Conservation (phyloP, 1,140 invertebrate genomes). For the Propsilocerus akamusi region DNA sequence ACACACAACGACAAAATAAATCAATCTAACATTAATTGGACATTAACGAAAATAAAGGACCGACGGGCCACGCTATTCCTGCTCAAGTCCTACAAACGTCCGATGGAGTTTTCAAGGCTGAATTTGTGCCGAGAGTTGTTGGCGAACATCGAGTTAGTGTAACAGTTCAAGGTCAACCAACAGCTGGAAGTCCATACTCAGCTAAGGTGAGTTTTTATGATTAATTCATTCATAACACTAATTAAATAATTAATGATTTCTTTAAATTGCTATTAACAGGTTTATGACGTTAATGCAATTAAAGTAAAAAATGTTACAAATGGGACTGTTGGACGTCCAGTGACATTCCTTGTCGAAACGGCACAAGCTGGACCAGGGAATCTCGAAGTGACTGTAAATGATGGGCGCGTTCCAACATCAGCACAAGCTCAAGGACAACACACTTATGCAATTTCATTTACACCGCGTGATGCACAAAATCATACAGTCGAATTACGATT, state of each 20-base stretch:
- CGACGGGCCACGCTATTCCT: slow-evolving; percentile 68
- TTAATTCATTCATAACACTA: not conserved
- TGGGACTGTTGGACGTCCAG: slow-evolving; percentile 80
- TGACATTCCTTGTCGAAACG: slow-evolving; percentile 93
- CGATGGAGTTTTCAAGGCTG: slow-evolving; percentile 59
- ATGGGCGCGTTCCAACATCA: slow-evolving; percentile 85
- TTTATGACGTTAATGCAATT: slow-evolving; percentile 88
- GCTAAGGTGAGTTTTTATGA: slow-evolving; percentile 40
- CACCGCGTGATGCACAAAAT: slow-evolving; percentile 68
- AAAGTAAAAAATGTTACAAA: slow-evolving; percentile 80
- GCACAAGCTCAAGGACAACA: slow-evolving; percentile 88
- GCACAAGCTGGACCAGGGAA: slow-evolving; percentile 91
- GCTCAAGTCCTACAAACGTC: slow-evolving; percentile 67
- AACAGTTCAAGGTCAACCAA: slow-evolving; percentile 52
- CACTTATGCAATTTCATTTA: slow-evolving; percentile 94
- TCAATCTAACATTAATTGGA: slow-evolving; percentile 2
- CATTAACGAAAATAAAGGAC: slow-evolving; percentile 29
- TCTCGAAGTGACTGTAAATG: slow-evolving; percentile 91
- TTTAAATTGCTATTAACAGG: slow-evolving; percentile 24
- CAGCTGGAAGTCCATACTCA: slow-evolving; percentile 75
- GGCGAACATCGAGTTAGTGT: slow-evolving; percentile 84
- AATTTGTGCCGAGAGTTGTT: slow-evolving; percentile 68
- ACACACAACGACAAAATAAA: slow-evolving; percentile 4
- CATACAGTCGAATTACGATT: slow-evolving; percentile 90
- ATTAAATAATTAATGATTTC: not conserved